phyloP scores from a whole-genome alignment of 2,888 invertebrate genomes.

The Epistrophella euchroma region DNA sequence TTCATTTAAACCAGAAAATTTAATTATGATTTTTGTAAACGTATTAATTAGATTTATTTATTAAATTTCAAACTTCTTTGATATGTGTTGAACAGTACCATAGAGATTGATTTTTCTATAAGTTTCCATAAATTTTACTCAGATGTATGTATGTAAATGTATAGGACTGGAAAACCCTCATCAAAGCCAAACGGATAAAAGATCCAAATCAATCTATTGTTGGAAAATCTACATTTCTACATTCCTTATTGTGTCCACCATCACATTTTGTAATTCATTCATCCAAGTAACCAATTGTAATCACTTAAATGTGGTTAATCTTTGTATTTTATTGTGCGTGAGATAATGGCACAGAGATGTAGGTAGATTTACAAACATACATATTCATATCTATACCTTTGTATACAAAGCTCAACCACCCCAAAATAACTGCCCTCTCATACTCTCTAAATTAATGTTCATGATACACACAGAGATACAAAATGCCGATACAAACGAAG shows the following conservation, averaged over 20 bases:
- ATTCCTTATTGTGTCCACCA: conserved; percentile 17
- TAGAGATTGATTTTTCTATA: neutral
- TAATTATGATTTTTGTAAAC: no score
- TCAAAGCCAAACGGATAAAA: conserved; percentile 13
- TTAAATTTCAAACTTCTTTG: no score
- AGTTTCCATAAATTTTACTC: neutral
- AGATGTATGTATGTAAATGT: neutral
- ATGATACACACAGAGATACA: neutral
- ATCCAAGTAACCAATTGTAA: conserved; percentile 54
- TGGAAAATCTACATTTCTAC: conserved; percentile 25
- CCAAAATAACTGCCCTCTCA: neutral
- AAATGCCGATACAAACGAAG: neutral
- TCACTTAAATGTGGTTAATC: conserved; percentile 65
- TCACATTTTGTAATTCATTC: conserved; percentile 17
- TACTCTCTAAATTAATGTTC: neutral
- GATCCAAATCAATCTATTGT: conserved; percentile 45
- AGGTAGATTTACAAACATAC: conserved; percentile 4
- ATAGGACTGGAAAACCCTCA: conserved; percentile 6
- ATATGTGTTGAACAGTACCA: neutral
- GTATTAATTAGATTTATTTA: no score
- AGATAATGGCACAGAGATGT: conserved; percentile 37
- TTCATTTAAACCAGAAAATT: no score
- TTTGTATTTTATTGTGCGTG: conserved; percentile 57
- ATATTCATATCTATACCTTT: no score
- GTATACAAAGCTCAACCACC: neutral